A percentile compares a stretch with the other conserved stretches of the same genome.
These are phyloP conservation scores for Himalopsyche anomala DNA, from an alignment of 2,888 invertebrate species.

Conservation along the genomic window DNA sequence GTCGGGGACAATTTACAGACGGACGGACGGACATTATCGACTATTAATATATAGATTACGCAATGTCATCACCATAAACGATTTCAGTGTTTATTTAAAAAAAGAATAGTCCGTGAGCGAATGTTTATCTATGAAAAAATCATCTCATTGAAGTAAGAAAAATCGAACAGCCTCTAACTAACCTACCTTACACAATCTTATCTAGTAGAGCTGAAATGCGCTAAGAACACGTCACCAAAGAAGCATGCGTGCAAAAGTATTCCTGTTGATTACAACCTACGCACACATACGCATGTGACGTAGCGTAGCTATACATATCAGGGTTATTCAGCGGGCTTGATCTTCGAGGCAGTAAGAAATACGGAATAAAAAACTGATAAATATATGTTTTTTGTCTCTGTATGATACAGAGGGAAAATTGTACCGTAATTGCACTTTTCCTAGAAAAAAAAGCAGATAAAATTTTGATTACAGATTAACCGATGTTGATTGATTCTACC, in stretches of 20 bases:
- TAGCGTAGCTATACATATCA: background rate
- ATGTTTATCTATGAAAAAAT: slow-evolving; percentile 6
- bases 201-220: slow-evolving; percentile 61
- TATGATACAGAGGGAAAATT: too few relatives aligned
- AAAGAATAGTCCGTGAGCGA: background rate
- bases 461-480: too few relatives aligned
- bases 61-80: too few relatives aligned
- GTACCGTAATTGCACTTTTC: too few relatives aligned
- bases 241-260: slow-evolving; percentile 55
- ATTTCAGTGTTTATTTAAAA: background rate
- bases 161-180: slow-evolving; percentile 57
- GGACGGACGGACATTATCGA: too few relatives aligned
- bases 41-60: too few relatives aligned
- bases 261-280: slow-evolving; percentile 21
- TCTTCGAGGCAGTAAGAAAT: background rate
- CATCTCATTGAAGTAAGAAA: background rate
- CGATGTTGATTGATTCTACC: too few relatives aligned
- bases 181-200: slow-evolving; percentile 65
- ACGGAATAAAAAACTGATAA: too few relatives aligned
- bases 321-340: background rate
- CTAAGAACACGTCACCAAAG: slow-evolving; percentile 66
- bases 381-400: too few relatives aligned
- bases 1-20: too few relatives aligned
- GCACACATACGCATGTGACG: background rate
- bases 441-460: too few relatives aligned